phyloP scores from a whole-genome alignment of 2,113 vertebrate genomes.

The Entosphenus tridentatus region DNA sequence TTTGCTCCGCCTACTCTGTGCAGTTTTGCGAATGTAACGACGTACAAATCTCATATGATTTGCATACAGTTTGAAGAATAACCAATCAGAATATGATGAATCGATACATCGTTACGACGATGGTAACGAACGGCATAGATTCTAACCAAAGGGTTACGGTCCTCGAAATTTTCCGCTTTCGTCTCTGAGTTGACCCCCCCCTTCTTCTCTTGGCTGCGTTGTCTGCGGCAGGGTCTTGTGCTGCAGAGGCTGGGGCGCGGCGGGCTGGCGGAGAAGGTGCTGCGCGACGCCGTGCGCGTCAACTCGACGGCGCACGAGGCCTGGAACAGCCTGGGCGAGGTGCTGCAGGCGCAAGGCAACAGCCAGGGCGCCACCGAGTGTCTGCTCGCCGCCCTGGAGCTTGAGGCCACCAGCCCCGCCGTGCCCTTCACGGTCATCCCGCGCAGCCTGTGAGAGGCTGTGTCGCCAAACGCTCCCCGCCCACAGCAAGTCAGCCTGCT shows the following conservation, averaged over 20 bases:
- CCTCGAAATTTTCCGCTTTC: neutral
- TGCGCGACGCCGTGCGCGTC: slow-evolving; percentile 79
- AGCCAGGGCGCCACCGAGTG: slow-evolving; percentile 68
- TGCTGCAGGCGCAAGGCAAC: slow-evolving; percentile 83
- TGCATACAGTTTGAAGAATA: too few relatives aligned
- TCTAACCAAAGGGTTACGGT: too few relatives aligned
- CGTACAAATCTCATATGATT: too few relatives aligned
- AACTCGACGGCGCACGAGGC: slow-evolving; percentile 87
- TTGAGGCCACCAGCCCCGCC: slow-evolving; percentile 84
- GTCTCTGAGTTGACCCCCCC: neutral
- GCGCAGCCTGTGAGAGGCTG: slow-evolving; percentile 39
- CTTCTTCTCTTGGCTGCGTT: slow-evolving; percentile 9
- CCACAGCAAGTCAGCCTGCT: neutral
- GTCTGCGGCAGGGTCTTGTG: slow-evolving; percentile 43
- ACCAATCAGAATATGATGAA: too few relatives aligned
- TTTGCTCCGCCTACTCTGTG: too few relatives aligned
- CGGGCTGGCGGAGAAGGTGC: slow-evolving; percentile 76
- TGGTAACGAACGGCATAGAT: too few relatives aligned
- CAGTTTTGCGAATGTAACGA: too few relatives aligned
- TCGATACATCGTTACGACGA: too few relatives aligned
- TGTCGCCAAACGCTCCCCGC: slow-evolving; percentile 8
- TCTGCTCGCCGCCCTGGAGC: slow-evolving; percentile 79
- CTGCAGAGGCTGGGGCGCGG: slow-evolving; percentile 78
- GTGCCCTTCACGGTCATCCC: slow-evolving; percentile 93
- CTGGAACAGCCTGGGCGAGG: slow-evolving; percentile 89